Conservation (phyloP, 1,140 invertebrate species). For the Trichonephila clavipes region DNA sequence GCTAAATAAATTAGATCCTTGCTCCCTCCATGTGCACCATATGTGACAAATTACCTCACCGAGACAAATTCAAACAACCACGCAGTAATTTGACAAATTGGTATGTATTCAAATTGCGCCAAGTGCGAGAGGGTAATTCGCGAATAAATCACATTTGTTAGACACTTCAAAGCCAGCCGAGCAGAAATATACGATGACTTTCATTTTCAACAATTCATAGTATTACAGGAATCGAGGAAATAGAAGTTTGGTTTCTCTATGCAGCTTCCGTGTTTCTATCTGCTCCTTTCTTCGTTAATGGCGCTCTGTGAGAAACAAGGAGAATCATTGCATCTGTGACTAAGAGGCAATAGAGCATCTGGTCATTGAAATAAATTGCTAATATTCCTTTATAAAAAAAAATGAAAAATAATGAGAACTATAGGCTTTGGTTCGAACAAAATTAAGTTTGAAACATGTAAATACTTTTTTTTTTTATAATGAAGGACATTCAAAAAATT, state of each 20-base stretch:
- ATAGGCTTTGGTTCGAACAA: too few species aligned
- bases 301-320: too few species aligned
- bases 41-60: conserved; percentile 38
- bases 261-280: too few species aligned
- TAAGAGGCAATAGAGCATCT: too few species aligned
- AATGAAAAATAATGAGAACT: too few species aligned
- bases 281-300: too few species aligned
- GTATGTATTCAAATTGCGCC: conserved; percentile 39
- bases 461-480: too few species aligned
- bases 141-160: conserved; percentile 29
- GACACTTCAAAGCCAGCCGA: background rate
- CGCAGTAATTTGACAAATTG: conserved; percentile 68
- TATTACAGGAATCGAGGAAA: conserved; percentile 12
- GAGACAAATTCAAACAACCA: conserved; percentile 61
- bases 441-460: too few species aligned
- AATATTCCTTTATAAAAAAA: too few species aligned
- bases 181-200: background rate
- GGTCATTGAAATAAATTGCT: too few species aligned
- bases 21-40: background rate
- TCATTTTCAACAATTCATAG: background rate
- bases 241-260: background rate
- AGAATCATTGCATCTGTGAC: too few species aligned
- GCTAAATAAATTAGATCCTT: conserved; percentile 51
- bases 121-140: conserved; percentile 29
- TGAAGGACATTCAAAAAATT: too few species aligned